Base-by-base conservation (phyloP, 2,113 vertebrate genomes). In the Colistium nudipinnis region DNA sequence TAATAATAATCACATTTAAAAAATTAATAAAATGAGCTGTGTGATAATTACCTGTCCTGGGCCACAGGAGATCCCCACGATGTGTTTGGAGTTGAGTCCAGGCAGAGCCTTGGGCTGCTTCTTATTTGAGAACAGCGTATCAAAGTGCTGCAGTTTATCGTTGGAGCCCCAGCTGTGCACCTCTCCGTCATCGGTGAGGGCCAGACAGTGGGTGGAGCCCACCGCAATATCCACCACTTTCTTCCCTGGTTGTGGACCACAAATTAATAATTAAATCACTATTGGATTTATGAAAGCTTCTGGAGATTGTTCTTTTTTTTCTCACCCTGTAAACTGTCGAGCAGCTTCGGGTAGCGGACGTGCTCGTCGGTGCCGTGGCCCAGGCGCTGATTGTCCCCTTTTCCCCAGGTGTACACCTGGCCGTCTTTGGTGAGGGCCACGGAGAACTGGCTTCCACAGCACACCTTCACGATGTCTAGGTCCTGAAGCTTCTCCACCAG, bases 141-240 rank as follows among this genome's bases (percentile, higher is more conserved):
- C 98, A 67, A 99, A 99, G 91, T 99, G 98, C 76, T 99, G 98
- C 14, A 95, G 95, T 72, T 99, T 98, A 83, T 99, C 97, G 14
- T 99, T 99, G 92, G 95, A 98, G 22, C 98, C 98, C 97, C 97
- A 99, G 75, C 98, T 99, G 68, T 98, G 95, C 14, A 99, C 96
- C 83, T 98, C 97, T 0, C 96, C 96, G 3, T 98, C 97, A 7
- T 99, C 97, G 0, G 96, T 99, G 45, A 99, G 91, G 3, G 95
- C 96, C 38, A 98, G 88, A 85, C 98, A 99, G 82, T 99, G 97
- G 1, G 96, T 99, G 2, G 96, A 98, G 35, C 98, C 98, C 62
- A 98, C 97, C 17, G 95, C 96, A 38, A 99, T 90, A 70, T 99
- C 98, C 73, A 98, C 94, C 62, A 99, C 96, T 83, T 98, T 98